Conservation (phyloP, 2,797 vertebrate genomes). For the Cichlasoma orientale region DNA sequence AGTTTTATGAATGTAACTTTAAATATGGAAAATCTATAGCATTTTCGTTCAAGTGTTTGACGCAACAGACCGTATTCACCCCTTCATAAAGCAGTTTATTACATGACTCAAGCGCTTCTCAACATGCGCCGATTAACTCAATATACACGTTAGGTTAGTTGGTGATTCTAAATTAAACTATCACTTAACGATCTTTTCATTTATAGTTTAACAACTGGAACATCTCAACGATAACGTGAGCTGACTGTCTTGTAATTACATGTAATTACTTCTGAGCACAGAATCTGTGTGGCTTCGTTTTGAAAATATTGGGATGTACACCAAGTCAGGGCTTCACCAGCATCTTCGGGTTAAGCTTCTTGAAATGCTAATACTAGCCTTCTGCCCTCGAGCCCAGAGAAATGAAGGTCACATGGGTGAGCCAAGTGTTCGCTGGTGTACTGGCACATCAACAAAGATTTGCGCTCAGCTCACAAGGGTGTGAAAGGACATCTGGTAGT, state of each 20-base stretch:
- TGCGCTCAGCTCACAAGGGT: constrained; percentile 23
- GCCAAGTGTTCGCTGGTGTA: neutral
- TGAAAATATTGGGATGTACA: neutral
- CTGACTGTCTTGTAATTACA: neutral
- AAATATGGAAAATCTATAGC: neutral
- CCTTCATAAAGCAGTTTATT: neutral
- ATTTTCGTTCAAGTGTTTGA: neutral
- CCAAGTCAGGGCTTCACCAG: neutral
- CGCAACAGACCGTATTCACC: too few relatives aligned
- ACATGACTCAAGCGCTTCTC: neutral
- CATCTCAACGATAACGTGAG: neutral
- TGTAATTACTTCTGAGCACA: too few relatives aligned
- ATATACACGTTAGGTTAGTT: too few relatives aligned
- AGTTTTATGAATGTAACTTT: neutral
- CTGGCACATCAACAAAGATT: constrained; percentile 40
- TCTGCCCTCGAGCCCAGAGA: neutral
- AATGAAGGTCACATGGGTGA: constrained; percentile 24
- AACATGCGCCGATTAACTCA: neutral
- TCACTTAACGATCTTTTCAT: neutral
- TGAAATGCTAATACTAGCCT: neutral
- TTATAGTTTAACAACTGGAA: neutral
- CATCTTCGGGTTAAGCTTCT: neutral
- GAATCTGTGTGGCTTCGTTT: too few relatives aligned
- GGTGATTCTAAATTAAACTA: neutral
- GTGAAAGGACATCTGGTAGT: constrained; percentile 32